Evolutionary conservation across 2,113 vertebrate genomes (phyloP).

Genomic region (Sminthopsis crassicaudata): DNA sequence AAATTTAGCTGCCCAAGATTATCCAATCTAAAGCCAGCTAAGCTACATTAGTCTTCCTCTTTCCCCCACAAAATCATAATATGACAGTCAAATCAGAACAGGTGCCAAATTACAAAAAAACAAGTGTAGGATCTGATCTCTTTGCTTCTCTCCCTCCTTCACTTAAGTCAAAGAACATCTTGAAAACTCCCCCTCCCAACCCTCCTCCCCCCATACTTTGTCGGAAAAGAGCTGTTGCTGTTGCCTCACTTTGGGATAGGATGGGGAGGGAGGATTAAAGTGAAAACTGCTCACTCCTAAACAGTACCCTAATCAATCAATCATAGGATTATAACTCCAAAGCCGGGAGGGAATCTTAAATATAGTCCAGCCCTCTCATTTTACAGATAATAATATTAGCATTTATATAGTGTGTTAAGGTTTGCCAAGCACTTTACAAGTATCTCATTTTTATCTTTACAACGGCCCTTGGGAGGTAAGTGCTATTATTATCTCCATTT

Average conservation of each 20-base stretch:
- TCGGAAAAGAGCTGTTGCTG: neutral
- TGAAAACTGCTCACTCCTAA: neutral
- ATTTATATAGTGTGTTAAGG: neutral
- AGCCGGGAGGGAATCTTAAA: neutral
- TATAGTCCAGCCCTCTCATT: neutral
- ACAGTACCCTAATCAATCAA: neutral
- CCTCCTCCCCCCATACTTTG: neutral
- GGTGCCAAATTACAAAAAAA: neutral
- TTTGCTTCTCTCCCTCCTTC: neutral
- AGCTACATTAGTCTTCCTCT: rapidly evolving
- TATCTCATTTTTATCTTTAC: neutral
- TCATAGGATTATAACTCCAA: neutral
- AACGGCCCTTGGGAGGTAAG: neutral
- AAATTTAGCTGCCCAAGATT: neutral
- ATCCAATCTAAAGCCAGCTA: neutral
- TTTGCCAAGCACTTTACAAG: neutral
- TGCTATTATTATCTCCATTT: neutral
- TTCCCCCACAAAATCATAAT: neutral
- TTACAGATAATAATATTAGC: neutral
- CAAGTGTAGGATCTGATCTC: neutral
- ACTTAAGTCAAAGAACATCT: neutral
- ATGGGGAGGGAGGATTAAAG: neutral
- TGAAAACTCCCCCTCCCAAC: neutral
- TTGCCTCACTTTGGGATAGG: neutral
- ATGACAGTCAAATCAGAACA: neutral